A percentile compares a stretch with the other conserved stretches of the same genome.
Evolutionary conservation across 2,888 invertebrate species (phyloP).

Genomic region (Ophion slaviceki): DNA sequence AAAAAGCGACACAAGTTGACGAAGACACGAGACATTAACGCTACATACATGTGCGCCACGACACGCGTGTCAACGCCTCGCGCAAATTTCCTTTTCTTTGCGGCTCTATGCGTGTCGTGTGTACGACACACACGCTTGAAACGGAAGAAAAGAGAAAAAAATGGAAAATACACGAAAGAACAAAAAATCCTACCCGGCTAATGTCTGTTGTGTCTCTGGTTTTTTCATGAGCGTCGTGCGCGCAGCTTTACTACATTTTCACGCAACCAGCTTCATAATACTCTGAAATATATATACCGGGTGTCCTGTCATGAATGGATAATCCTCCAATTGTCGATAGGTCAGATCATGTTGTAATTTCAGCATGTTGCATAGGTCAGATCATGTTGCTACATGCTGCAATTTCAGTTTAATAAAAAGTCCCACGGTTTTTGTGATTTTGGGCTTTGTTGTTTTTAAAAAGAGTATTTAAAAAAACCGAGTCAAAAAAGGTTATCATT

Average conservation of each 20-base stretch:
- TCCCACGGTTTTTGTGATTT: no score
- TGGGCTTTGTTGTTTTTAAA: no score
- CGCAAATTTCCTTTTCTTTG: constrained; percentile 27
- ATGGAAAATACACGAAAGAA: constrained; percentile 16
- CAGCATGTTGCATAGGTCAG: no score
- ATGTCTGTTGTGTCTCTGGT: constrained; percentile 64
- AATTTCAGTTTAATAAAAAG: no score
- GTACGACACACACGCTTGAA: constrained; percentile 29
- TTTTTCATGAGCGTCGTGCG: constrained; percentile 49
- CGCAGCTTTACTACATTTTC: constrained; percentile 48
- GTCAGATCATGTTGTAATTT: no score
- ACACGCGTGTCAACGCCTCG: constrained; percentile 52
- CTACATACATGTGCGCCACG: constrained; percentile 46
- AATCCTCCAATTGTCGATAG: no score
- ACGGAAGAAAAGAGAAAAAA: constrained; percentile 15
- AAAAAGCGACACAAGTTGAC: constrained; percentile 31
- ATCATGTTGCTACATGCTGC: no score
- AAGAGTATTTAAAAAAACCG: no score
- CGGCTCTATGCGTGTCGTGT: constrained; percentile 16
- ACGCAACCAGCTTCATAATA: constrained; percentile 35
- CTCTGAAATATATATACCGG: constrained; percentile 12
- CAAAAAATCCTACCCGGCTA: constrained; percentile 18
- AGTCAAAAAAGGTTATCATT: no score
- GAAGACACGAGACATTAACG: constrained; percentile 36
- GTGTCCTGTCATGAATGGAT: no score